Conservation (phyloP, 2,888 invertebrate species). For the Pheosia tremula region DNA sequence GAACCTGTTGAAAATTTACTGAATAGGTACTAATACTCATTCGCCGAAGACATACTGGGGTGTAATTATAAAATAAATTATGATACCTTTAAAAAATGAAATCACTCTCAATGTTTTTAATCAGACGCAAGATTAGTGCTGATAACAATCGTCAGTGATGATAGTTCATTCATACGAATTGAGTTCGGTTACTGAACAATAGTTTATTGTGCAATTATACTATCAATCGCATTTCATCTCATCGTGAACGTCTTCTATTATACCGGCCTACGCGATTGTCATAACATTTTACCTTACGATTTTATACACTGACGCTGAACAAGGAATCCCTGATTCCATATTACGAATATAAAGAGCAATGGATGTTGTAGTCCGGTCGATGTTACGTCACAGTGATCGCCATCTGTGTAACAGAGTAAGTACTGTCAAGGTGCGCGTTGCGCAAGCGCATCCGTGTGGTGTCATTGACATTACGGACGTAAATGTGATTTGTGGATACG, state of each 20-base stretch:
- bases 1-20: too few relatives aligned
- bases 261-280: slow-evolving; percentile 40
- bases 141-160: slow-evolving; percentile 62
- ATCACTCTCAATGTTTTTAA: slow-evolving; percentile 44
- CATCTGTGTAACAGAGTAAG: slow-evolving; percentile 51
- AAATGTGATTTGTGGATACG: slow-evolving; percentile 49
- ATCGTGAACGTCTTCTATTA: slow-evolving; percentile 57
- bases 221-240: slow-evolving; percentile 76
- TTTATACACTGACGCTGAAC: slow-evolving; percentile 36
- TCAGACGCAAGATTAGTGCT: slow-evolving; percentile 42
- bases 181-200: slow-evolving; percentile 66
- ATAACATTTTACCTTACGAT: slow-evolving; percentile 25
- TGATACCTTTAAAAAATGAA: slow-evolving; percentile 45
- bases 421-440: slow-evolving; percentile 77
- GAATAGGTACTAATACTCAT: too few relatives aligned
- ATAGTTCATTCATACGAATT: slow-evolving; percentile 71
- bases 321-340: neutral
- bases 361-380: slow-evolving; percentile 36
- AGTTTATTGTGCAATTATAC: slow-evolving; percentile 76
- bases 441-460: slow-evolving; percentile 73
- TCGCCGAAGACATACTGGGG: too few relatives aligned
- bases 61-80: slow-evolving; percentile 35
- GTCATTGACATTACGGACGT: slow-evolving; percentile 79
- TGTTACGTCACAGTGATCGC: slow-evolving; percentile 56
- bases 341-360: slow-evolving; percentile 26